phyloP scores from a whole-genome alignment of 1,140 invertebrate species.

The Phocides pigmalion region DNA sequence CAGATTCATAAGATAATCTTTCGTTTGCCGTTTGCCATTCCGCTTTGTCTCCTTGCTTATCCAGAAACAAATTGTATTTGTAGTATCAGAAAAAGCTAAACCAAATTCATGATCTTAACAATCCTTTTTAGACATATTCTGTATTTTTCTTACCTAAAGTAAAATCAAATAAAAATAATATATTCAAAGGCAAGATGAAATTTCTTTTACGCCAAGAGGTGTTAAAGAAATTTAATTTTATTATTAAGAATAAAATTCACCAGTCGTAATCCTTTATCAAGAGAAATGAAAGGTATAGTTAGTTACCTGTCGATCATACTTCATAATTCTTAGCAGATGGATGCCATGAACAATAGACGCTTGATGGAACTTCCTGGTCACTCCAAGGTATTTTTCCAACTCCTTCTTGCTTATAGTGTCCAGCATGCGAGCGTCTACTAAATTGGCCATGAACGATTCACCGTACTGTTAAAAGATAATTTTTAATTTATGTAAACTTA shows the following conservation, averaged over 20 bases:
- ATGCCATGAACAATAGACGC: slow-evolving; percentile 96
- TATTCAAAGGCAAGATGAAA: too few species aligned
- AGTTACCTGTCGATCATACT: slow-evolving; percentile 95
- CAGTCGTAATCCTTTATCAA: too few species aligned
- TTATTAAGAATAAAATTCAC: too few species aligned
- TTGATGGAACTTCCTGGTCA: slow-evolving; percentile 96
- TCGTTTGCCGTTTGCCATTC: slow-evolving; percentile 58
- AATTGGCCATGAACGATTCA: slow-evolving; percentile 93
- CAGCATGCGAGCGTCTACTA: slow-evolving; percentile 96
- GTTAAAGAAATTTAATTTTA: too few species aligned
- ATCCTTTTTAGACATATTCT: slow-evolving; percentile 7
- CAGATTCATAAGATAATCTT: slow-evolving; percentile 58
- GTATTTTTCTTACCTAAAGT: background rate
- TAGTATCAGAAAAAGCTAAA: slow-evolving; percentile 10
- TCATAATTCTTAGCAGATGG: slow-evolving; percentile 94
- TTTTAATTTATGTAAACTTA: background rate
- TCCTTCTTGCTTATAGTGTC: slow-evolving; percentile 97
- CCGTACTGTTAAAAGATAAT: slow-evolving; percentile 86
- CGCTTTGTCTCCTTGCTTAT: slow-evolving; percentile 54
- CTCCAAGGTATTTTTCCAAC: slow-evolving; percentile 95
- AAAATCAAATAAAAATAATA: background rate
- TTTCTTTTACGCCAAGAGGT: too few species aligned
- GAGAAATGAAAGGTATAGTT: too few species aligned
- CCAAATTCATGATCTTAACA: slow-evolving; percentile 17
- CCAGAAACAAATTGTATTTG: slow-evolving; percentile 44